These are phyloP conservation scores for Balearica regulorum DNA, from an alignment of 2,797 vertebrate species.

Conservation along the genomic window DNA sequence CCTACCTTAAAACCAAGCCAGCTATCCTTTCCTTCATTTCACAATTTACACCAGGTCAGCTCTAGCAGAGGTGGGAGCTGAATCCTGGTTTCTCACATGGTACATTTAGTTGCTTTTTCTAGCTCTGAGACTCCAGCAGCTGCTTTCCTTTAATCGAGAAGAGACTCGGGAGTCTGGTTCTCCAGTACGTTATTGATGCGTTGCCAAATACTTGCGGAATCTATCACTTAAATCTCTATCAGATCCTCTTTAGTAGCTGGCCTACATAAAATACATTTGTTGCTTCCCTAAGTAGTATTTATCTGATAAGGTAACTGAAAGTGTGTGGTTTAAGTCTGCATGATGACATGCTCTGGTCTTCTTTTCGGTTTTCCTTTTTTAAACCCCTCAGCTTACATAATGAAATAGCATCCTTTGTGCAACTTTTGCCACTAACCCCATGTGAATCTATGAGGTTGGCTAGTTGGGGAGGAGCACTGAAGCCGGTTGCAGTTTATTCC, in stretches of 20 bases:
- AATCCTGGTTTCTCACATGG: slow-evolving; percentile 34
- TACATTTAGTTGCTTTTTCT: slow-evolving; percentile 29
- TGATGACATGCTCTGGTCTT: background rate
- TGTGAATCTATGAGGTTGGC: background rate
- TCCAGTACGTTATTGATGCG: background rate
- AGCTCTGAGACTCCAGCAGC: slow-evolving; percentile 30
- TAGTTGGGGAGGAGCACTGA: background rate
- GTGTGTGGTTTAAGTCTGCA: background rate
- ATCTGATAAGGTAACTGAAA: slow-evolving; percentile 35
- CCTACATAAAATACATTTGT: background rate
- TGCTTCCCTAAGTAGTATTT: background rate
- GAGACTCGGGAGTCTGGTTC: background rate
- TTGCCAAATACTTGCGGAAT: slow-evolving; percentile 34
- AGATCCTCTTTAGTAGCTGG: background rate
- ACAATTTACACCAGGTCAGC: slow-evolving; percentile 39
- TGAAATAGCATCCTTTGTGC: background rate
- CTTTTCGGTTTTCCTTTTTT: background rate
- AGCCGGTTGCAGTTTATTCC: background rate
- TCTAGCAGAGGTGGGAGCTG: background rate
- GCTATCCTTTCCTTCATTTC: slow-evolving; percentile 26
- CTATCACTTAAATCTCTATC: slow-evolving; percentile 32
- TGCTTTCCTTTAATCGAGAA: slow-evolving; percentile 48
- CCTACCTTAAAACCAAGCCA: background rate
- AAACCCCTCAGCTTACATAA: slow-evolving; percentile 24
- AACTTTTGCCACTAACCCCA: background rate